A percentile compares a stretch with the other conserved stretches of the same genome.
These are phyloP conservation scores for Chloroclystis v-ata DNA, from an alignment of 2,888 invertebrate species.

Conservation along the genomic window DNA sequence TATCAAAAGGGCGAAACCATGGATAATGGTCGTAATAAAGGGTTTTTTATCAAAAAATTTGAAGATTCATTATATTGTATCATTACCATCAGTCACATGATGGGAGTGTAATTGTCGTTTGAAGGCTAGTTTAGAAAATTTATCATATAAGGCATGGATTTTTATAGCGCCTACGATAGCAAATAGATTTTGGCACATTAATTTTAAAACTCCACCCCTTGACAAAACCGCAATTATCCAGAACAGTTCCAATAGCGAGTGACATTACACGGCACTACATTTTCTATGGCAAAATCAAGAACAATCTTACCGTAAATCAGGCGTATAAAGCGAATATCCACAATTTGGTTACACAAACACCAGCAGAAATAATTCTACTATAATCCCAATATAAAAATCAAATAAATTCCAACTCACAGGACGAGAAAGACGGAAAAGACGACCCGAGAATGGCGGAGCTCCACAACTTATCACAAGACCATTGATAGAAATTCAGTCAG, in stretches of 20 bases:
- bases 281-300: conserved; percentile 46
- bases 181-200: neutral
- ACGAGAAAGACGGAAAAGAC: conserved; percentile 72
- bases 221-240: conserved; percentile 10
- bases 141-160: neutral
- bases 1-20: too few relatives aligned
- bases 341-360: conserved; percentile 51
- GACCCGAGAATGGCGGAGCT: conserved; percentile 76
- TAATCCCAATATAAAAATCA: conserved; percentile 33
- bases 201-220: neutral
- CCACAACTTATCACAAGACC: conserved; percentile 78
- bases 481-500: conserved; percentile 76
- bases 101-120: conserved; percentile 33
- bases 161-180: neutral
- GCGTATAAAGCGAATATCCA: conserved; percentile 35
- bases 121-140: neutral
- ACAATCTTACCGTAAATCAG: conserved; percentile 49
- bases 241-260: conserved; percentile 31
- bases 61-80: too few relatives aligned
- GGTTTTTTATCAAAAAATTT: too few relatives aligned
- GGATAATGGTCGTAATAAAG: too few relatives aligned
- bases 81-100: conserved; percentile 41
- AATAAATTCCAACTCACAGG: conserved; percentile 66
- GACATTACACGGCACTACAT: conserved; percentile 40
- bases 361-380: conserved; percentile 35